These are phyloP conservation scores for Metallyticus violacea DNA, from an alignment of 2,888 invertebrate genomes.

Conservation along the genomic window DNA sequence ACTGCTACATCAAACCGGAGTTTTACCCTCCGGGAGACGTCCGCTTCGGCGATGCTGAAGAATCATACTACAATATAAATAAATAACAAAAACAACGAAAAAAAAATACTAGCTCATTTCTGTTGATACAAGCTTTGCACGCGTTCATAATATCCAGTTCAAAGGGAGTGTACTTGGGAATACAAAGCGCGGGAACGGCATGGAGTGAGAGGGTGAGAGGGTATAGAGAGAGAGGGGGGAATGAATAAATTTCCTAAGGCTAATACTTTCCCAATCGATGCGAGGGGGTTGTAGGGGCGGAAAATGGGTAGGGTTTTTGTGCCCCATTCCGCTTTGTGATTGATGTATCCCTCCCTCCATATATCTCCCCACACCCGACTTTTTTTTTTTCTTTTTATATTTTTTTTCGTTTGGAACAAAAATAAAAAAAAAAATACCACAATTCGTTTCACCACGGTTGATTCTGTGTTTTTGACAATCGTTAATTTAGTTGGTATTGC, in stretches of 20 bases:
- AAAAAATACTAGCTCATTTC: background rate
- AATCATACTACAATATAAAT: constrained; percentile 2
- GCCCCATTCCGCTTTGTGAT: constrained; percentile 17
- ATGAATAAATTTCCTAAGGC: constrained; percentile 14
- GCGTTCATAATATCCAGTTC: constrained; percentile 1
- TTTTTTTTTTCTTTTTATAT: background rate
- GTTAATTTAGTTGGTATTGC: constrained; percentile 17
- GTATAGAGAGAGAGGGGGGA: background rate
- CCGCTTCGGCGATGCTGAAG: background rate
- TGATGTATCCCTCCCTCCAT: constrained; percentile 7
- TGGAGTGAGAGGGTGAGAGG: background rate
- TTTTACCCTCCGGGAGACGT: background rate
- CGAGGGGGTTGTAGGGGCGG: constrained; percentile 2
- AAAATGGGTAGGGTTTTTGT: background rate
- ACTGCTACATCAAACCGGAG: background rate
- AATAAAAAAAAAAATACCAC: constrained; percentile 14
- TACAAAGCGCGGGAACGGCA: background rate
- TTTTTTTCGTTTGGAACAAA: constrained; percentile 4
- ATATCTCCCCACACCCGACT: background rate
- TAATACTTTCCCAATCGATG: constrained; percentile 19
- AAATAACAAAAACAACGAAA: background rate
- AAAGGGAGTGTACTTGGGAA: constrained; percentile 5
- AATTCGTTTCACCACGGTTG: constrained; percentile 17
- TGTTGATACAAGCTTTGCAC: background rate
- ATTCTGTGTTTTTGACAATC: constrained; percentile 18